Base-by-base conservation (phyloP, 2,888 invertebrate species). In the Yponomeuta evonymella region DNA sequence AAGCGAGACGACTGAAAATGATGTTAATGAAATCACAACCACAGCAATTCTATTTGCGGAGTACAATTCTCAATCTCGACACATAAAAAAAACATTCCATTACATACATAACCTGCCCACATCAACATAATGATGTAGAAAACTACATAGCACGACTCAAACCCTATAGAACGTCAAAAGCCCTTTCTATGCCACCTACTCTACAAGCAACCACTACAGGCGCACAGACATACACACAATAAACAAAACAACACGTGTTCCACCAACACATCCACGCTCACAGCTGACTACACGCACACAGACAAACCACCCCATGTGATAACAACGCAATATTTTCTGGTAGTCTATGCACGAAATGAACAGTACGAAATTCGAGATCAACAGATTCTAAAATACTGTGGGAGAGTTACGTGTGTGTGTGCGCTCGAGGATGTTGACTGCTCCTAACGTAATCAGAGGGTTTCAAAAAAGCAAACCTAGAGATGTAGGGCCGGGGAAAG, bases 251-350 rank as follows among this genome's bases (percentile, higher is more conserved):
- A 75, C 79, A 82, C 81, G 80, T 80, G 81, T 82, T 81, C 51
- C 79, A 69, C 70, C 1, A 29, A 70, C 70, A 70, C 70, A 70
- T 36, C 58, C 36, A 81, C 81, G 79, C 79, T 81, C 84, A 80
- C 88, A 89, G 88, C 89, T 88, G 88, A 88, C 85, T 85, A 83
- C 88, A 70, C 85, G 84, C 87, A 88, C 88, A 82, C 36, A 63
- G 48, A 64, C 64, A 72, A 30, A 67, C 15, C 33, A 43, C 15
- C 29, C 67, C 43, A 23, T 67, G 0, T 33, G 30, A 43, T 36
- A 9, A 9, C 48, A 65, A 12, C 11, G 43, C 29, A 23, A 4
- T 12, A 33, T 23, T 30, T 29, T 65, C 29, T 65, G 6, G 29
- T 65, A 10, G 29, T 11, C 65, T 12, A 33, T 12, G 6, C 8